Percentiles rank a stretch among this genome's conserved stretches.
phyloP scores from a whole-genome alignment of 2,113 vertebrate genomes.

The Lasiurus borealis region DNA sequence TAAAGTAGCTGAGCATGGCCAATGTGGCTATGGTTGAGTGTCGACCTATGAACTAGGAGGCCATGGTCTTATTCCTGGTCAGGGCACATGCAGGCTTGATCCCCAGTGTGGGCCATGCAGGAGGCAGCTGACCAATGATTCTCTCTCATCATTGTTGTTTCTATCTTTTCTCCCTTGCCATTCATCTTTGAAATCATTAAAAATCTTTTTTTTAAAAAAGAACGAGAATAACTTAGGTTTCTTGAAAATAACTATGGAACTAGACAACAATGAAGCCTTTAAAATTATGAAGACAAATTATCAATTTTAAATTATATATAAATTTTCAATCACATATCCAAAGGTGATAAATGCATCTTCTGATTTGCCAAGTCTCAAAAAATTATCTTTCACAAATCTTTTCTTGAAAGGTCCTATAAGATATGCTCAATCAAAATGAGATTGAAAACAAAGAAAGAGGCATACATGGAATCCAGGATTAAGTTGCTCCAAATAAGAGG shows the following conservation, averaged over 20 bases:
- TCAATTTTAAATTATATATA: slow-evolving; percentile 31
- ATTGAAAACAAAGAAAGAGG: slow-evolving; percentile 36
- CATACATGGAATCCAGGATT: slow-evolving; percentile 6
- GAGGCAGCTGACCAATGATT: no score
- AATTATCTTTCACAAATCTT: not conserved
- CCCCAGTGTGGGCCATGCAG: no score
- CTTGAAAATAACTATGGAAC: not conserved
- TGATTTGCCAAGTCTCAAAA: slow-evolving; percentile 21
- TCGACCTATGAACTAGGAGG: no score
- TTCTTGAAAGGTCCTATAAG: slow-evolving; percentile 27
- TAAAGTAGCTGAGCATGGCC: no score
- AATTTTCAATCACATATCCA: not conserved
- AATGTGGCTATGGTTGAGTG: no score
- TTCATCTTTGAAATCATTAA: no score
- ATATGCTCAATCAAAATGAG: slow-evolving; percentile 8
- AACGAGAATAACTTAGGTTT: not conserved
- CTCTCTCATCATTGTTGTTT: no score
- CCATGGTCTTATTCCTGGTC: no score
- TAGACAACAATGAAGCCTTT: slow-evolving; percentile 45
- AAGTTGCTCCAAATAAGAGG: not conserved
- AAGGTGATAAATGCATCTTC: not conserved
- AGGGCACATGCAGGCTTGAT: no score
- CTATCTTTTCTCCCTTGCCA: no score
- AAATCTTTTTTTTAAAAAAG: not conserved
- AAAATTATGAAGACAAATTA: slow-evolving; percentile 49